Percentiles rank a stretch among this genome's conserved stretches.
Conservation (phyloP, 2,797 vertebrate genomes). For the Sebastes hubbsi region DNA sequence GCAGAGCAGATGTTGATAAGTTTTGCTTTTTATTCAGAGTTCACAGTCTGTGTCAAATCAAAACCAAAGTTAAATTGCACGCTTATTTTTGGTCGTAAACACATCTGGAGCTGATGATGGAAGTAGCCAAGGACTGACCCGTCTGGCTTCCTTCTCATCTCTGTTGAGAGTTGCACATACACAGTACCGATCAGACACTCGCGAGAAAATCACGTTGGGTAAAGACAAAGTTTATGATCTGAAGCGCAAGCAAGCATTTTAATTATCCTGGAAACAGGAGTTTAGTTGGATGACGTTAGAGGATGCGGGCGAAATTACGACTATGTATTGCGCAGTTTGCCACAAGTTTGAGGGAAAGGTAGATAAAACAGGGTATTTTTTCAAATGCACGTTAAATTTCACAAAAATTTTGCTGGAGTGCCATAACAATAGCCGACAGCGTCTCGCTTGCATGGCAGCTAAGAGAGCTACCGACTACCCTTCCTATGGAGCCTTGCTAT, state of each 20-base stretch:
- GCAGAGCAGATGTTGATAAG: not conserved
- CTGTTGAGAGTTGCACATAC: not conserved
- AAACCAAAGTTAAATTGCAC: not conserved
- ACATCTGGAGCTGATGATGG: not conserved
- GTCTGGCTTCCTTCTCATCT: not conserved
- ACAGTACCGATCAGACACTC: not conserved
- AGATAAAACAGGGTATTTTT: no score
- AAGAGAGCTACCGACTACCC: not conserved
- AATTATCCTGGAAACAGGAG: not conserved
- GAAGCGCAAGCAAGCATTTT: not conserved
- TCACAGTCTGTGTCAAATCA: not conserved
- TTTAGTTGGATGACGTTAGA: not conserved
- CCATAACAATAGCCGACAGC: no score
- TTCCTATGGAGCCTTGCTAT: not conserved
- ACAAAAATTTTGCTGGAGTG: no score
- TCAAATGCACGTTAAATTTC: no score
- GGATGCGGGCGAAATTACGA: not conserved
- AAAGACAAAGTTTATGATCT: not conserved
- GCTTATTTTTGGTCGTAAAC: not conserved
- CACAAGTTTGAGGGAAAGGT: no score
- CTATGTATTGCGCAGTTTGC: no score
- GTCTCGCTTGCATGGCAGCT: no score
- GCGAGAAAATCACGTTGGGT: not conserved
- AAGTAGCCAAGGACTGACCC: not conserved
- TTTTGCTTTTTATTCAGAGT: not conserved